Evolutionary conservation across 2,113 vertebrate genomes (phyloP), one percentile per base, ranked within the genome.

Genomic region (Chloropsis cyanopogon): DNA sequence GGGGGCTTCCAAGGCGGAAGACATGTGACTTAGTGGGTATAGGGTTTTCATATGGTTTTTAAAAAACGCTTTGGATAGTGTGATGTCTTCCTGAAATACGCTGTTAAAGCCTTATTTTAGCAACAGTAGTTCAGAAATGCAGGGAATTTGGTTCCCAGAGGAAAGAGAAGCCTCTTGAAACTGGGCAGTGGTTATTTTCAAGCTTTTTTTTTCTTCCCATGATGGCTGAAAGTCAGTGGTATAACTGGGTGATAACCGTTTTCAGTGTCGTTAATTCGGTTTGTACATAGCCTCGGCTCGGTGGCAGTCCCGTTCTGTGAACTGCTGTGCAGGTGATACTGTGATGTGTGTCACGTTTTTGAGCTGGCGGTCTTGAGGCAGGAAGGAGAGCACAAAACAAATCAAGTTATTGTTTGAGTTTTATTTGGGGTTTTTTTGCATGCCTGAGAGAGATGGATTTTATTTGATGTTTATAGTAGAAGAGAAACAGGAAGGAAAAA

Each of bases 221-320:
- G 37, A 35, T 39, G 52, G 42, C 5, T 78, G 39, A 66, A 75
- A 68, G 19, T 82, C 52, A 3, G 19, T 4, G 71, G 9, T 42
- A 0, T 35, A 42, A 33, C 10, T 22, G 3, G 42, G 57, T 26
- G 82, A 18, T 56, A 37, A 2, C n/a, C 76, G 2, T 72, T 68
- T 64, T 28, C 65, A 33, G 2, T 10, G 2, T 31, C 12, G 37
- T 19, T n/a, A 8, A 5, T 21, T 20, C 56, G 11, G 19, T 33
- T 71, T 37, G 14, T 17, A 1, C 0, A 1, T 4, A 20, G 44
- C 19, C 7, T 37, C 0, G 4, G 33, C n/a, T 8, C 1, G 25
- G 47, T 11, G 33, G n/a, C 52, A 68, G 50, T 53, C 69, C 33
- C 0, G 0, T 20, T 25, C 28, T 13, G 33, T 10, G 11, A 17